Evolutionary conservation across 2,888 invertebrate genomes (phyloP), one percentile per base, ranked within the genome.

Genomic region (Drosophila cognata): DNA sequence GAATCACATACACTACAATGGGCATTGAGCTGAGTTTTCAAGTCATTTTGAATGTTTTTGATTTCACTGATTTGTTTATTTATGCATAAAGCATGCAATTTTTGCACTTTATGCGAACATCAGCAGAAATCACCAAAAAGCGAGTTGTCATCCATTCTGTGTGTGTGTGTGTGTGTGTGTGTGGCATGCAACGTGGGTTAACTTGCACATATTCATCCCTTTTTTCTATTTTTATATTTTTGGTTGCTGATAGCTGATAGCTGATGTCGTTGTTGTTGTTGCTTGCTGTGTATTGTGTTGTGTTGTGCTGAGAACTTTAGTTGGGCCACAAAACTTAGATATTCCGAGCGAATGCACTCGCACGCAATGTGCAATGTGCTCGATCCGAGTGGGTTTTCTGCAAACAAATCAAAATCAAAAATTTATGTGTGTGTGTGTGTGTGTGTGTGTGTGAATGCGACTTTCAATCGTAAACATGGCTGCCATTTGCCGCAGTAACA

Each of bases 371-470:
- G 55, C 62, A 69, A 51, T 53, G 65, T 53, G 63, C 64, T 52
- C 62, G 61, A 61, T 74, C 50, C 57, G 69, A 74, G 67, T 77
- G 88, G 78, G 74, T 82, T 88, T 83, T 46, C 46, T 71, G 89
- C 88, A 88, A 87, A 87, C 90, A 90, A 90, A 90, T 87, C 87
- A 87, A 90, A 90, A 90, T 87, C 87, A 87, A 87, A 87, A 85
- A 87, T 88, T 46, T 46, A 8, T 73, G 76, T 89, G 21, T 8
- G 46, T 21, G 21, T 43, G n/a, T 43, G 43, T n/a, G 41, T 13
- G 21, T 43, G 43, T 25, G 4, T 76, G 77, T 85, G 81, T 89
- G 73, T 74, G 81, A 84, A 89, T 87, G 85, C 77, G 85, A 84
- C 74, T 74, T 62, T 61, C 67, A 72, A 68, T 87, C 81, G 89